These are phyloP conservation scores for Drosophila aldrichi DNA, from an alignment of 2,888 invertebrate species.

Conservation along the genomic window DNA sequence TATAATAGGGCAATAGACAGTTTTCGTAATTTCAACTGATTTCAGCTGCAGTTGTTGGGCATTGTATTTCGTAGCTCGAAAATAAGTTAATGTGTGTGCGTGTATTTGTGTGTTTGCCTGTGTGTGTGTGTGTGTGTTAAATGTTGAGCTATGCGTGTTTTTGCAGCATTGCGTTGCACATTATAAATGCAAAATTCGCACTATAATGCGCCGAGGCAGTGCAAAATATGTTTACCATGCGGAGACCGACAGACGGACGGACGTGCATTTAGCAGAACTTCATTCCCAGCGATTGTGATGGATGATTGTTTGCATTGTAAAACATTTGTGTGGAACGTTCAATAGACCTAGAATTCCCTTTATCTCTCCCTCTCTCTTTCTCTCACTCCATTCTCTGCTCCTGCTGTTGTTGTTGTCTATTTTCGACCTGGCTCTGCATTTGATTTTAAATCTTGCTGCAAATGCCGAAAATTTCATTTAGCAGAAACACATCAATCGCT, in stretches of 20 bases:
- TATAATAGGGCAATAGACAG: conserved; percentile 10
- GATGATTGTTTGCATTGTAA: conserved; percentile 75
- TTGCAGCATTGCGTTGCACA: conserved; percentile 45
- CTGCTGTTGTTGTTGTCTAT: neutral
- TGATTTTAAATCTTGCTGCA: conserved; percentile 41
- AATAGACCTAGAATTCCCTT: conserved; percentile 29
- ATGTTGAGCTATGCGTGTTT: conserved; percentile 19
- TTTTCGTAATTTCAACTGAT: conserved; percentile 9
- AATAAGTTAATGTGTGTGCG: conserved; percentile 46
- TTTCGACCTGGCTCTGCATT: conserved; percentile 19
- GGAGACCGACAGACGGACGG: conserved; percentile 24
- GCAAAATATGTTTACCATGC: conserved; percentile 61
- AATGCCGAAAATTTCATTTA: conserved; percentile 66
- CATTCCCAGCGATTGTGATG: conserved; percentile 70
- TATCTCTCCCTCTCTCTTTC: neutral
- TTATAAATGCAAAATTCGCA: conserved; percentile 81
- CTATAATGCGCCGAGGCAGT: conserved; percentile 62
- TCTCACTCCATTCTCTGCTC: neutral
- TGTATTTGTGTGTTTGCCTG: neutral
- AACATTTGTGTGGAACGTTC: conserved; percentile 60
- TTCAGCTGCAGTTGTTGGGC: conserved; percentile 13
- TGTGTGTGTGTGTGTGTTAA: neutral
- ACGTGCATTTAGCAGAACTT: conserved; percentile 42
- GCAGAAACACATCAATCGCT: conserved; percentile 30
- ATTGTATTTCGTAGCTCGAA: conserved; percentile 55